These are phyloP conservation scores for Sisyra nigra DNA, from an alignment of 2,888 invertebrate genomes.

Conservation along the genomic window DNA sequence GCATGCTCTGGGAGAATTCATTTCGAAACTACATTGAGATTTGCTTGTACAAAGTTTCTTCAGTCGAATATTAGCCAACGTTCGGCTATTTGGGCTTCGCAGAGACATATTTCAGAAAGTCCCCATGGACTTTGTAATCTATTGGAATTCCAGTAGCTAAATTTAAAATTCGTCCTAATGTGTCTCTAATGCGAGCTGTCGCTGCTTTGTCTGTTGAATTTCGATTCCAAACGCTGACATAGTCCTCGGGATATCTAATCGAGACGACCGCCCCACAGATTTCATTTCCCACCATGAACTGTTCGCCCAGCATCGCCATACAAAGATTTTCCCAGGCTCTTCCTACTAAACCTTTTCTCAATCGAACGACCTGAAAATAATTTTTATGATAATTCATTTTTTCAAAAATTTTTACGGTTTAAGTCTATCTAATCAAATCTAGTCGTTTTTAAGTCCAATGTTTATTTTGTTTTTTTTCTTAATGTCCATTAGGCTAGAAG, in stretches of 20 bases:
- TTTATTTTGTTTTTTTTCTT: too few relatives aligned
- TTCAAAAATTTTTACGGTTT: too few relatives aligned
- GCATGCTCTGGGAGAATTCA: too few relatives aligned
- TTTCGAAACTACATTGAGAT: too few relatives aligned
- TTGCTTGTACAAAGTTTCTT: too few relatives aligned
- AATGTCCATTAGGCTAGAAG: too few relatives aligned
- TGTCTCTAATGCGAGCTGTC: conserved; percentile 85
- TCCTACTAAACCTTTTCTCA: conserved; percentile 87
- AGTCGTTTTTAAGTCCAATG: too few relatives aligned
- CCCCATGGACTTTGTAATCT: conserved; percentile 82
- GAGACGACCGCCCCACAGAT: conserved; percentile 97
- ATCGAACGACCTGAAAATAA: conserved; percentile 46
- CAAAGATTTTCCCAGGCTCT: conserved; percentile 98
- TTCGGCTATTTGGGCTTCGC: too few relatives aligned
- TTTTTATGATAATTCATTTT: too few relatives aligned
- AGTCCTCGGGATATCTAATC: conserved; percentile 89
- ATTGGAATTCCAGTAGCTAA: conserved; percentile 82
- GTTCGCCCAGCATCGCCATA: conserved; percentile 96
- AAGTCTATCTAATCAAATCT: too few relatives aligned
- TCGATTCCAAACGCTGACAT: conserved; percentile 93
- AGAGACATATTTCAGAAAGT: conserved; percentile 47
- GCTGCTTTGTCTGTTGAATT: conserved; percentile 81
- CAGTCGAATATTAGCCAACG: too few relatives aligned
- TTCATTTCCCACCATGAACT: conserved; percentile 97
- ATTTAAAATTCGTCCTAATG: conserved; percentile 85